Conservation (phyloP, 2,113 vertebrate species). For the Formicarius rufipectus region DNA sequence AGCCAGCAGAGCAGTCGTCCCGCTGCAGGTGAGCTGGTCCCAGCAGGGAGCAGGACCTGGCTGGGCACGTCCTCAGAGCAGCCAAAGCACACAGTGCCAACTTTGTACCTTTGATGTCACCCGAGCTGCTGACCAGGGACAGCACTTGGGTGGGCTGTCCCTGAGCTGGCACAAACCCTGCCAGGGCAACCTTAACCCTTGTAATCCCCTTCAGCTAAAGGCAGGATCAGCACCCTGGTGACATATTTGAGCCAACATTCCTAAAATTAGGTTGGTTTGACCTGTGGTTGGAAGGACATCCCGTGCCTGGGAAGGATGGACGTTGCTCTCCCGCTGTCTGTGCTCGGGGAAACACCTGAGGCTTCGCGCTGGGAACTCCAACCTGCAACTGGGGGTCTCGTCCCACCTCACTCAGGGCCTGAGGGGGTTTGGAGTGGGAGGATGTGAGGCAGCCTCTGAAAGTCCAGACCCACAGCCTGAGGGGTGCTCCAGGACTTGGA, state of each 20-base stretch:
- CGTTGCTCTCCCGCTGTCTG: not conserved
- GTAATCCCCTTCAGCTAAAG: not conserved
- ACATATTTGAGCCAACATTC: too few relatives aligned
- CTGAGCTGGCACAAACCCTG: not conserved
- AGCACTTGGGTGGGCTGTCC: not conserved
- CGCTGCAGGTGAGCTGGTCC: too few relatives aligned
- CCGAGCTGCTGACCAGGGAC: not conserved
- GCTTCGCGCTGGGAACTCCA: not conserved
- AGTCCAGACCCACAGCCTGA: not conserved
- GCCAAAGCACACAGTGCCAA: not conserved
- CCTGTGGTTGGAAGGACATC: not conserved
- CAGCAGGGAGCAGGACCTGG: too few relatives aligned
- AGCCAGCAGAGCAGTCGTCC: not conserved
- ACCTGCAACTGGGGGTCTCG: not conserved
- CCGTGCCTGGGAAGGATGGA: not conserved
- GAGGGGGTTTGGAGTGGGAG: not conserved
- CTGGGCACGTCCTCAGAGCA: not conserved
- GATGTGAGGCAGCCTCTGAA: not conserved
- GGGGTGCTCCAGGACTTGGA: too few relatives aligned
- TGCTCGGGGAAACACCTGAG: fast-evolving
- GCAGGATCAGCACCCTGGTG: not conserved
- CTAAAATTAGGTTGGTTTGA: not conserved
- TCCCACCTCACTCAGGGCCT: too few relatives aligned
- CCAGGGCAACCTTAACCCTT: not conserved
- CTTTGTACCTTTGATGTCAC: not conserved